Conservation (phyloP, 2,888 invertebrate genomes). For the Hydroisotoma schaefferi region DNA sequence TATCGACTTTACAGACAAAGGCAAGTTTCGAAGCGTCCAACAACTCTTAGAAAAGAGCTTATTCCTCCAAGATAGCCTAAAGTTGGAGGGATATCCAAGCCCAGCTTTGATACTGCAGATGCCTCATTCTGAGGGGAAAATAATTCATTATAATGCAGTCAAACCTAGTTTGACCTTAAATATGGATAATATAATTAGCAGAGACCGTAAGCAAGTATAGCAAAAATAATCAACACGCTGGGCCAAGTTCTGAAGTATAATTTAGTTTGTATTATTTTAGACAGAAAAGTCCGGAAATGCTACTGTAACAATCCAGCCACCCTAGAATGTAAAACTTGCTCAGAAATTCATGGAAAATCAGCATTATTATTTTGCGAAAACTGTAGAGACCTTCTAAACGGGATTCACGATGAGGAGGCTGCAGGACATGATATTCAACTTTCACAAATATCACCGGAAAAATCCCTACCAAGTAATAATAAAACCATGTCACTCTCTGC, state of each 20-base stretch:
- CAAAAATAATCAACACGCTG: background rate
- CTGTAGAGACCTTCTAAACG: conserved; percentile 30
- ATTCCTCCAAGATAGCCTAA: conserved; percentile 32
- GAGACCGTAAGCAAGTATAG: background rate
- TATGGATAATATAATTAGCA: conserved; percentile 24
- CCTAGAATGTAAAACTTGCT: conserved; percentile 29
- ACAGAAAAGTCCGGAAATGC: conserved; percentile 12
- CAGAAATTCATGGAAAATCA: conserved; percentile 21
- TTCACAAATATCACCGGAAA: background rate
- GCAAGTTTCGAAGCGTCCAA: conserved; percentile 25
- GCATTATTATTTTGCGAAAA: conserved; percentile 32
- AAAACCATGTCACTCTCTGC: conserved; percentile 18
- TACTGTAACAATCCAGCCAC: conserved; percentile 35
- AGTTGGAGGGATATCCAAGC: conserved; percentile 25
- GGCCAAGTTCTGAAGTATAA: background rate
- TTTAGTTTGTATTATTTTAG: background rate
- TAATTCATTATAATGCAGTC: conserved; percentile 35
- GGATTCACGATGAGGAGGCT: conserved; percentile 28
- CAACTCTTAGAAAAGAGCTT: conserved; percentile 33
- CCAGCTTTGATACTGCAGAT: conserved; percentile 37
- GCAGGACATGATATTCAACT: conserved; percentile 24
- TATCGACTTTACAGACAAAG: conserved; percentile 37
- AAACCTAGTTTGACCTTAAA: conserved; percentile 26
- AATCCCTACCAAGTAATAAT: background rate
- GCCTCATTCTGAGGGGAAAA: conserved; percentile 35